Base-by-base conservation (phyloP, 2,113 vertebrate species). In the Coracopsis vasa region DNA sequence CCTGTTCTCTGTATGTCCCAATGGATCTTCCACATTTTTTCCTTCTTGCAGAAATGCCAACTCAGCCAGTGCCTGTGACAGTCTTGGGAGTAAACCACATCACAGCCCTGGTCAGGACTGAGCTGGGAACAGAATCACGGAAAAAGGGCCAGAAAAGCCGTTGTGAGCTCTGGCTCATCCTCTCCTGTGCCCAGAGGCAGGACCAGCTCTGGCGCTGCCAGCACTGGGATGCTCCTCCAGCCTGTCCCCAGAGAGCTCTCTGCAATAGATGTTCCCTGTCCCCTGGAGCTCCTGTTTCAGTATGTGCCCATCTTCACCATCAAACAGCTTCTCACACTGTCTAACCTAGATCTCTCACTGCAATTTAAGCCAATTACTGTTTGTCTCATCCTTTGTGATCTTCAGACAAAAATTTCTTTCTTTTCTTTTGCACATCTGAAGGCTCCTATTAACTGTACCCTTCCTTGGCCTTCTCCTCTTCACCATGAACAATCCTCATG, bases 171-270 rank as follows among this genome's bases (percentile, higher is more conserved):
- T 16, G 18, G 64, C 21, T 60, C 29, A 13, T 27, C 45, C 50
- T 4, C 9, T 25, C 14, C 41, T 2, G 6, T 10, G 23, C 29
- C 53, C 0, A 0, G 41, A 31, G 47, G 35, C 58, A 62, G 24
- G 23, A n/a, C 4, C 0, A 0, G 61, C 35, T 29, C 53, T 35
- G 20, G 33, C 28, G 4, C 39, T 17, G 47, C 61, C 42, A 45
- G 61, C 9, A 14, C 28, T 1, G 0, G 6, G 45, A 7, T 15
- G 70, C 7, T 78, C 41, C 39, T 54, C 44, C 42, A 61, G 61
- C 29, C 41, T 21, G 28, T 28, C 19, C 66, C 65, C 44, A 11
- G 2, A 11, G 9, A 25, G 33, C 37, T 58, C 41, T 39, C 31
- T 50, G 54, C 31, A 39, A 16, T 1, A 18, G 37, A 39, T 47